phyloP scores from a whole-genome alignment of 2,113 vertebrate genomes.

The Salvator merianae region DNA sequence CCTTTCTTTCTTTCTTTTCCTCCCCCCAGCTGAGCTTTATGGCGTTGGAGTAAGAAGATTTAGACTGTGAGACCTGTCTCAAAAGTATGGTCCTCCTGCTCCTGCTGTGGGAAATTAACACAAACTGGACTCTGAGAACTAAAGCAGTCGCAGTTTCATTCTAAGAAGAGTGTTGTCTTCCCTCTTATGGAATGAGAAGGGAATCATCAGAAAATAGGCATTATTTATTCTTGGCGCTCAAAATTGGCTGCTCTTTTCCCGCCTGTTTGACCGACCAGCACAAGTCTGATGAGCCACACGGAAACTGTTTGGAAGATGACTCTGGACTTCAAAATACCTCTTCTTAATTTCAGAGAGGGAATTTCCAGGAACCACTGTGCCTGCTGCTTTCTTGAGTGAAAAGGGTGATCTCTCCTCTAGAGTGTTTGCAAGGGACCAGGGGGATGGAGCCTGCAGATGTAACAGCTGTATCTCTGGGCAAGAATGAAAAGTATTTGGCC shows the following conservation, averaged over 20 bases:
- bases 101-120: conserved; percentile 12
- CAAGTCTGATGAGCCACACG: neutral
- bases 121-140: neutral
- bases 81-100: neutral
- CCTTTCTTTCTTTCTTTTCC: conserved; percentile 24
- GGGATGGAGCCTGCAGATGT: neutral
- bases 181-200: conserved; percentile 5
- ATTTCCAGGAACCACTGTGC: neutral
- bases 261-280: conserved; percentile 4
- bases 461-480: neutral
- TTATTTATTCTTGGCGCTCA: conserved; percentile 62
- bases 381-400: neutral
- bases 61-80: neutral
- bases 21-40: conserved; percentile 51
- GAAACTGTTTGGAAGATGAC: neutral
- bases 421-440: no score
- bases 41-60: conserved; percentile 52
- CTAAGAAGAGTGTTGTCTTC: conserved; percentile 22
- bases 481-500: neutral
- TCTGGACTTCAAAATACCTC: neutral
- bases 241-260: conserved; percentile 32
- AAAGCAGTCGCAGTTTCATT: conserved; percentile 40
- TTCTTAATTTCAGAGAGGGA: neutral
- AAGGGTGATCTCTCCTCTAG: neutral
- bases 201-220: conserved; percentile 12